Conservation (phyloP, 2,888 invertebrate genomes). For the Cheilosia scutellata region DNA sequence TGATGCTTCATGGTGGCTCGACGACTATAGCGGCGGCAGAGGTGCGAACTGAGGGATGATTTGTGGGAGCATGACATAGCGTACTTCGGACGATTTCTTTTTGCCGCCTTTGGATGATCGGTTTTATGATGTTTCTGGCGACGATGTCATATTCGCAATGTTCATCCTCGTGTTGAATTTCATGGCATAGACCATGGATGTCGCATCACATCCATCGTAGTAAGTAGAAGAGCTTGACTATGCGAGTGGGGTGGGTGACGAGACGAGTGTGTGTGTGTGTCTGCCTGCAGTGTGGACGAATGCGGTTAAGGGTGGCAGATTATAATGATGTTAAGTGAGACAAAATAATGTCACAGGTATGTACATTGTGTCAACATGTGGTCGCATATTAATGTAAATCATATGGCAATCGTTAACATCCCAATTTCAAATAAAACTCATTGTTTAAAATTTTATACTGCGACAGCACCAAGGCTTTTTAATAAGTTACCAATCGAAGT, state of each 20-base stretch:
- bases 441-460: too few species aligned
- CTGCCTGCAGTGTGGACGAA: slow-evolving; percentile 11
- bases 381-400: slow-evolving; percentile 43
- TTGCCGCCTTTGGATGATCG: slow-evolving; percentile 48
- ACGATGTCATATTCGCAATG: slow-evolving; percentile 38
- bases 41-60: slow-evolving; percentile 41
- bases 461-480: too few species aligned
- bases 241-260: neutral
- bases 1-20: slow-evolving; percentile 45
- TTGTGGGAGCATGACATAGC: slow-evolving; percentile 58
- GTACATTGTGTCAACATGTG: slow-evolving; percentile 61
- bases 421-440: too few species aligned
- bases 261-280: slow-evolving; percentile 13
- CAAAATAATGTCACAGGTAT: slow-evolving; percentile 52
- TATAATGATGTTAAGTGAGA: slow-evolving; percentile 61
- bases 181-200: neutral
- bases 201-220: slow-evolving; percentile 37
- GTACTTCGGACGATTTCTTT: slow-evolving; percentile 45
- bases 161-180: slow-evolving; percentile 18
- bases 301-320: slow-evolving; percentile 47
- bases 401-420: too few species aligned
- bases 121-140: slow-evolving; percentile 58
- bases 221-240: neutral
- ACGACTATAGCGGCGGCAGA: slow-evolving; percentile 15
- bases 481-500: too few species aligned